Conservation (phyloP, 2,888 invertebrate species). For the Hyppa rectilinea region DNA sequence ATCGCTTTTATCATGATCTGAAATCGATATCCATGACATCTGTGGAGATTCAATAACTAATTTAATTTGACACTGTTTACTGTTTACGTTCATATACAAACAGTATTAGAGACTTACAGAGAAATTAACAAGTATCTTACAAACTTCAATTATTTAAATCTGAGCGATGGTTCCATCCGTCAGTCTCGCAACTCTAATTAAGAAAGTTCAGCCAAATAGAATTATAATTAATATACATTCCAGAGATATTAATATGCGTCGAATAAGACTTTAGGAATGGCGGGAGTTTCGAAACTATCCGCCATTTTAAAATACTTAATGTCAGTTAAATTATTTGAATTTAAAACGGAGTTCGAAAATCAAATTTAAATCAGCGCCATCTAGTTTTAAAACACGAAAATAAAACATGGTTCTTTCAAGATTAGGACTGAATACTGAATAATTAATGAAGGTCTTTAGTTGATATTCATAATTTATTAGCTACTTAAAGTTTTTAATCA, state of each 20-base stretch:
- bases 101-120: not conserved
- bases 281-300: constrained; percentile 14
- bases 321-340: not conserved
- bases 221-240: constrained; percentile 58
- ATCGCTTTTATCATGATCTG: no score
- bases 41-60: not conserved
- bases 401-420: not conserved
- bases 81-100: not conserved
- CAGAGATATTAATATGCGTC: constrained; percentile 38
- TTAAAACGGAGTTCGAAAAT: not conserved
- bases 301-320: constrained; percentile 11
- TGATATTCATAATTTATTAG: constrained; percentile 13
- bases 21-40: not conserved
- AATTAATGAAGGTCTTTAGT: not conserved
- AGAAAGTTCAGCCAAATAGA: constrained; percentile 60
- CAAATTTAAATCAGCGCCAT: not conserved
- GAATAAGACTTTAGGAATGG: constrained; percentile 34
- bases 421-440: not conserved
- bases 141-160: constrained; percentile 61
- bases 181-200: constrained; percentile 53
- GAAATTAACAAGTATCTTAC: constrained; percentile 40
- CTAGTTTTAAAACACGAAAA: not conserved
- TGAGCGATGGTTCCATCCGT: constrained; percentile 54
- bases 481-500: not conserved
- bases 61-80: not conserved